A percentile compares a stretch with the other conserved stretches of the same genome.
These are phyloP conservation scores for Julus scanicus DNA, from an alignment of 2,888 invertebrate genomes.

Conservation along the genomic window DNA sequence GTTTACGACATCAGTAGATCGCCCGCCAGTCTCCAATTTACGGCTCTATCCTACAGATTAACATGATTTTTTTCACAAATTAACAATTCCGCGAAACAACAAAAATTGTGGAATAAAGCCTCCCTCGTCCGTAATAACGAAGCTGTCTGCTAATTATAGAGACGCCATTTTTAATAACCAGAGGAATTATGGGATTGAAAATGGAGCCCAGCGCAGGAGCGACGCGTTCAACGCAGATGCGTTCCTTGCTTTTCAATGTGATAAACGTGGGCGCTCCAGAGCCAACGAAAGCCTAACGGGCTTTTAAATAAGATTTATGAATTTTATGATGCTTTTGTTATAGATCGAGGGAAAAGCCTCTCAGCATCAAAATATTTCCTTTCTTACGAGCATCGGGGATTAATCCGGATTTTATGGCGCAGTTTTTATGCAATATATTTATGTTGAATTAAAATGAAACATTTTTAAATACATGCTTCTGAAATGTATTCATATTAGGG, in stretches of 20 bases:
- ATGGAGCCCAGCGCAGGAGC: background rate
- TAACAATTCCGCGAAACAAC: slow-evolving; percentile 5
- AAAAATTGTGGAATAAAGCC: slow-evolving; percentile 42
- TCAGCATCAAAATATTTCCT: background rate
- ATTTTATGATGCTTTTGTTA: slow-evolving; percentile 33
- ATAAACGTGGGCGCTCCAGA: background rate
- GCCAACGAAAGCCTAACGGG: background rate
- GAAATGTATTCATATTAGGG: background rate
- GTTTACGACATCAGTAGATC: background rate
- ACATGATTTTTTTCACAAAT: slow-evolving; percentile 23
- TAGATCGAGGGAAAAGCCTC: background rate
- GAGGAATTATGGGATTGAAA: slow-evolving; percentile 57
- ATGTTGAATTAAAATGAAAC: too few relatives aligned
- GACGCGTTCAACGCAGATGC: background rate
- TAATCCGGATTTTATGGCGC: background rate
- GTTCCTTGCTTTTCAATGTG: background rate
- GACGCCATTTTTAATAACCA: slow-evolving; percentile 59
- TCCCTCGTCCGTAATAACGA: slow-evolving; percentile 56
- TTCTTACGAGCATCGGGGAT: background rate
- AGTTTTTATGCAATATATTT: too few relatives aligned
- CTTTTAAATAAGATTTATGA: slow-evolving; percentile 33
- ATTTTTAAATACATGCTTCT: background rate
- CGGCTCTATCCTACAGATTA: background rate
- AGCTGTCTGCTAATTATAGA: slow-evolving; percentile 59
- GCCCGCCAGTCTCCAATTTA: slow-evolving; percentile 28